These are phyloP conservation scores for Cebus imitator DNA, from an alignment of 2,113 vertebrate species.

Conservation along the genomic window DNA sequence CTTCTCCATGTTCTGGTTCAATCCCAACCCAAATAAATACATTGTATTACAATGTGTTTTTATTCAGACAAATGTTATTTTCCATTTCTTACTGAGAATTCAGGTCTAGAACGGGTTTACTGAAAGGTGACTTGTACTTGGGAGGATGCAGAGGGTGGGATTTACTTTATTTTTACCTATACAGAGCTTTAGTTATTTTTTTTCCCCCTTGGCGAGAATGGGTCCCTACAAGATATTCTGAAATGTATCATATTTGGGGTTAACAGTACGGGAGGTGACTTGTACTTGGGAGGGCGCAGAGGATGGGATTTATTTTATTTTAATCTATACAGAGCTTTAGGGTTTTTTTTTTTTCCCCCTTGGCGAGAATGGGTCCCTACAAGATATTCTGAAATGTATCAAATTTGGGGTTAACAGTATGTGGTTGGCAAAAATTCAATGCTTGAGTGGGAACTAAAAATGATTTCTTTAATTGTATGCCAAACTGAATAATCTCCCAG, in stretches of 20 bases:
- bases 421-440: slow-evolving; percentile 65
- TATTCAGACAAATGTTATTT: slow-evolving; percentile 39
- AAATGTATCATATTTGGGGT: slow-evolving; percentile 33
- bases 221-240: slow-evolving; percentile 21
- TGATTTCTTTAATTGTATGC: slow-evolving; percentile 74
- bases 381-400: slow-evolving; percentile 25
- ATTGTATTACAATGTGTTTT: background rate
- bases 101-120: slow-evolving; percentile 19
- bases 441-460: slow-evolving; percentile 54
- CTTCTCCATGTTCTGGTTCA: slow-evolving; percentile 23
- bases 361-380: background rate
- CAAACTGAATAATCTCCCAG: slow-evolving; percentile 70
- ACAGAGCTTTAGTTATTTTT: slow-evolving; percentile 19
- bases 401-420: slow-evolving; percentile 56
- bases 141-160: background rate
- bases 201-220: background rate
- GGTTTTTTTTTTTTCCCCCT: background rate
- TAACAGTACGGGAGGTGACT: slow-evolving; percentile 40
- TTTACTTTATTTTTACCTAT: slow-evolving; percentile 23
- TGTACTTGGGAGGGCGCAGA: background rate
- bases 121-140: slow-evolving; percentile 27
- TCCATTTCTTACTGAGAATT: slow-evolving; percentile 50
- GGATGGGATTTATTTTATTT: slow-evolving; percentile 39
- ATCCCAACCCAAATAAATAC: slow-evolving; percentile 40
- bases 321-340: background rate